Base-by-base conservation (phyloP, 2,888 invertebrate genomes). In the Deilephila porcellus region DNA sequence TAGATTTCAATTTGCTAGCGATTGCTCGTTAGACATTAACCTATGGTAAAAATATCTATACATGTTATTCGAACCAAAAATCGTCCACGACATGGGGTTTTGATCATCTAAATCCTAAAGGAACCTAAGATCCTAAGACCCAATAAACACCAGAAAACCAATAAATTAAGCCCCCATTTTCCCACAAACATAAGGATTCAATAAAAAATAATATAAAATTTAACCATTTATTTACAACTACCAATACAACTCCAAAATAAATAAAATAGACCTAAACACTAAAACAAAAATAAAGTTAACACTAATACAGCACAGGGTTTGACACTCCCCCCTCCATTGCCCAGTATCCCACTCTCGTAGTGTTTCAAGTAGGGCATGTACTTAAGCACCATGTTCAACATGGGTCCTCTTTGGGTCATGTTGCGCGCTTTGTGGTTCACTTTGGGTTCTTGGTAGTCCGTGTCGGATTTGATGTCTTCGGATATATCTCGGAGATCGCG, bases 331-430 rank as follows among this genome's bases (percentile, higher is more conserved):
- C 20, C 67, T 0, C 67, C 7, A 25, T 71, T 75, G 0, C 87
- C 81, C 3, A 86, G 74, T 17, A 89, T 72, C 0, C 77, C 81
- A 11, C 79, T 80, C 74, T 90, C 84, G 59, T 92, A 91, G 0
- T 87, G 80, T 71, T 89, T 90, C n/a, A 93, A 78, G 64, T 90
- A 89, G 1, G 93, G 93, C 80, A 93, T 80, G 73, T 92, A 93
- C 73, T 87, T 87, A 1, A 90, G 34, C 1, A 92, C 85, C 88
- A 92, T 92, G 20, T 85, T 86, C 2, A 91, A 76, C 82, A 92
- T 88, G 0, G 90, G 87, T 2, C 83, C 82, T 71, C 81, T 82
- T 3, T 90, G 87, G 1, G 83, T 76, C 29, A 76, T 83, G 62
- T 85, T 88, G 53, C 78, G 76, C 3, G 71, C 17, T 32, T 76